Base-by-base conservation (phyloP, 2,113 vertebrate species). In the Clarias magur region DNA sequence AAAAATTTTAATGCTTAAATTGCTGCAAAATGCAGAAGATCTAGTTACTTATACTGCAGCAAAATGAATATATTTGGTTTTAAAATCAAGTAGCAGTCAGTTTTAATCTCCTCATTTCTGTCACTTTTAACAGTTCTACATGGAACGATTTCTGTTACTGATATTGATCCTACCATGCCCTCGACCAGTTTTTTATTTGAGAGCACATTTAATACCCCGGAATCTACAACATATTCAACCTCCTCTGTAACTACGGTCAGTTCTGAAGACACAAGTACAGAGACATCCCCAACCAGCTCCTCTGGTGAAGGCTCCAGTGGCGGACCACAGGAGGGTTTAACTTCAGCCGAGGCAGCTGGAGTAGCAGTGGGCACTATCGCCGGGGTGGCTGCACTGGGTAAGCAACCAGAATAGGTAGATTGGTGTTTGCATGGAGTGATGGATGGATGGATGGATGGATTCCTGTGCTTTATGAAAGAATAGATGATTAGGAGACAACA, bases 381-480 rank as follows among this genome's bases (percentile, higher is more conserved):
- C 1, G 94, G 94, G 0, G 93, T 92, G 13, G 92, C 85, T 2
- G 83, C 72, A 27, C 0, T 95, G 4, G 93, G 94, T 95, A 81
- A 92, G 92, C 60, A 87, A 34, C n/a, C 25, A 17, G 16, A 59
- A 65, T n/a, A 65, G 62, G 4, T 65, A 21, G 17, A 19, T 42
- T 21, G 70, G 21, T 73, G 38, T 48, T 27, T 27, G 54, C 42
- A 75, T 25, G 48, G 38, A 75, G 3, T 48, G 48, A 78, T 27
- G 54, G 73, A 75, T 25, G 48, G 38, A 75, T 11, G 23, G 19
- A 75, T 19, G 42, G 70, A 73, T 21, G 42, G 70, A 73, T 25
- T 42, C 6, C 3, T 42, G 42, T 42, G 34, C 23, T 11, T 75
- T 11, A 42, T 75, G 2, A 72, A 1, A 34, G 16, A 72, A 72